These are phyloP conservation scores for Equus przewalskii DNA, from an alignment of 2,113 vertebrate genomes.

Conservation along the genomic window DNA sequence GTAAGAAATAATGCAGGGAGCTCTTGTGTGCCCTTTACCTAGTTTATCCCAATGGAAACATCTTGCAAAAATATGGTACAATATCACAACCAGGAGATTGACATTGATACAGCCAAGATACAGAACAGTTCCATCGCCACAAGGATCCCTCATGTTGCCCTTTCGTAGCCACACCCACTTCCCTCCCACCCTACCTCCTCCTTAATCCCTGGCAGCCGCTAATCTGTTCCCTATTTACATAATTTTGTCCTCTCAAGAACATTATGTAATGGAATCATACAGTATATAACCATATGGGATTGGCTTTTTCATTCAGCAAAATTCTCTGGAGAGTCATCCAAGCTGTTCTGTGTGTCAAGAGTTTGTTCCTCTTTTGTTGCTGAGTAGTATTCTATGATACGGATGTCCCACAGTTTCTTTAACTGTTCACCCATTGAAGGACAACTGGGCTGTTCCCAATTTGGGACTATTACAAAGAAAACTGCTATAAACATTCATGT, in stretches of 20 bases:
- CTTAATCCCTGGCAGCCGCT: not conserved
- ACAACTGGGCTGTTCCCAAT: constrained; percentile 5
- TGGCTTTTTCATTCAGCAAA: constrained; percentile 16
- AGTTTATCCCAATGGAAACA: constrained; percentile 32
- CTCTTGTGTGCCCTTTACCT: not conserved
- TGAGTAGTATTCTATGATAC: constrained; percentile 36
- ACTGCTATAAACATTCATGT: constrained; percentile 11
- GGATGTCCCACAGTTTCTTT: constrained; percentile 20
- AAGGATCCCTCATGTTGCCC: not conserved
- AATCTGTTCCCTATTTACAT: constrained; percentile 7
- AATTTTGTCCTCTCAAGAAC: constrained; percentile 16
- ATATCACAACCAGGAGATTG: not conserved
- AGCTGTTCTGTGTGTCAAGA: not conserved
- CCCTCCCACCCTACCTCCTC: not conserved
- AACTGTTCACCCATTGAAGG: not conserved
- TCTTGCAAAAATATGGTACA: not conserved
- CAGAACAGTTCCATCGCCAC: not conserved
- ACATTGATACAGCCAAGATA: constrained; percentile 1
- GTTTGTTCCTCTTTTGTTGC: constrained; percentile 45
- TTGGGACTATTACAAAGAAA: constrained; percentile 54
- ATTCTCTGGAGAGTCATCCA: not conserved
- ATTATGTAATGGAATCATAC: not conserved
- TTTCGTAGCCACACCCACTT: not conserved
- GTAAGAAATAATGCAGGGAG: not conserved
- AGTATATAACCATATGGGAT: not conserved